Evolutionary conservation across 2,888 invertebrate species (phyloP).

Genomic region (Xestoiulus laeticollis): DNA sequence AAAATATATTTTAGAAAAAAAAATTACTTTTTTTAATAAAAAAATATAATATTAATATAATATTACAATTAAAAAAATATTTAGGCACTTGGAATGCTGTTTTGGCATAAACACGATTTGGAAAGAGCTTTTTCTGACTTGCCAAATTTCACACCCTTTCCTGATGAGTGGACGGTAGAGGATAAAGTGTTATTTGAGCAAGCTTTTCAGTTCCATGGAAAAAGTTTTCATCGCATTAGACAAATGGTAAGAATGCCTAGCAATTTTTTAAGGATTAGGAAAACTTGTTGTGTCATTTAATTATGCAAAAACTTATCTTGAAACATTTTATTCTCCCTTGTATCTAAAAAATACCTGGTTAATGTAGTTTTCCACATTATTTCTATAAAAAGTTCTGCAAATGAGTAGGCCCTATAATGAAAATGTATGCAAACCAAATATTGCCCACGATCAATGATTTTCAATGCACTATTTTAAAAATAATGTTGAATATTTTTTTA

Average conservation of each 20-base stretch:
- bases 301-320: too few relatives aligned
- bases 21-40: background rate
- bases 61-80: background rate
- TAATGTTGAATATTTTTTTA: too few relatives aligned
- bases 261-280: too few relatives aligned
- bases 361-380: too few relatives aligned
- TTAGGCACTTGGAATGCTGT: slow-evolving; percentile 91
- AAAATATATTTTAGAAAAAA: background rate
- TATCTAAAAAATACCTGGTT: too few relatives aligned
- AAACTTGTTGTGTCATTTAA: too few relatives aligned
- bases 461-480: too few relatives aligned
- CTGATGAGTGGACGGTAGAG: slow-evolving; percentile 98
- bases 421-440: too few relatives aligned
- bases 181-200: slow-evolving; percentile 98
- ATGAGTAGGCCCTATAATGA: too few relatives aligned
- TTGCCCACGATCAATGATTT: too few relatives aligned
- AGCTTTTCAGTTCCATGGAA: slow-evolving; percentile 97
- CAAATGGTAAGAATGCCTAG: slow-evolving; percentile 81
- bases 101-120: slow-evolving; percentile 97
- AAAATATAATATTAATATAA: background rate
- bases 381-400: too few relatives aligned
- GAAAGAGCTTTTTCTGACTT: slow-evolving; percentile 91
- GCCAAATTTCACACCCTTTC: slow-evolving; percentile 96
- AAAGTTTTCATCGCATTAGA: slow-evolving; percentile 94
- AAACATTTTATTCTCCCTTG: too few relatives aligned